These are phyloP conservation scores for Chydorus sphaericus DNA, from an alignment of 2,888 invertebrate genomes.

Conservation along the genomic window DNA sequence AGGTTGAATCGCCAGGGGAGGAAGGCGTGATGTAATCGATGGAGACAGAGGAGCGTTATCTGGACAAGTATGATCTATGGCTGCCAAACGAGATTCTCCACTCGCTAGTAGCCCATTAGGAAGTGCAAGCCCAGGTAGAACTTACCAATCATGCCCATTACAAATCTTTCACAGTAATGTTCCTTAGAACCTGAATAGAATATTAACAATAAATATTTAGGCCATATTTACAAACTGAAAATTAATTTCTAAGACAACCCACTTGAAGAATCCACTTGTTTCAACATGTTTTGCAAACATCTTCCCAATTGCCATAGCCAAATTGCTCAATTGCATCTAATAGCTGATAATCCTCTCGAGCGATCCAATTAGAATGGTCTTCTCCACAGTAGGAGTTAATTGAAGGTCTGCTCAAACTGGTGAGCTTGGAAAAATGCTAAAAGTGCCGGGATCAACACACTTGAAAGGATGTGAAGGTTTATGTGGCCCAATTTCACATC, in stretches of 20 bases:
- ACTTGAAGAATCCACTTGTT: conserved; percentile 77
- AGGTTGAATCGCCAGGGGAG: conserved; percentile 60
- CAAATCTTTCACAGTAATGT: conserved; percentile 73
- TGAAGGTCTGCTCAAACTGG: conserved; percentile 44
- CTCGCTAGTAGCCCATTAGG: conserved; percentile 16
- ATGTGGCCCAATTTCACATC: conserved; percentile 84
- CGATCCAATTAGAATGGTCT: conserved; percentile 47
- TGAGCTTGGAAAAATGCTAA: conserved; percentile 40
- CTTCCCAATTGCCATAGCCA: conserved; percentile 93
- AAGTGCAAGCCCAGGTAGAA: conserved; percentile 67
- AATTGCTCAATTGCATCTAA: conserved; percentile 87
- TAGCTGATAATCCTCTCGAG: conserved; percentile 73
- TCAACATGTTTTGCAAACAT: conserved; percentile 80
- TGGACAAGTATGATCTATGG: conserved; percentile 24
- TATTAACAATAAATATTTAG: conserved; percentile 1
- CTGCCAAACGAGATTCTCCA: conserved; percentile 51
- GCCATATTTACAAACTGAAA: background rate
- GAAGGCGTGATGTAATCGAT: conserved; percentile 50
- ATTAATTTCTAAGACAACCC: conserved; percentile 19
- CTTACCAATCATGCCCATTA: conserved; percentile 79
- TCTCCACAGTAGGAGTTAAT: too few species aligned
- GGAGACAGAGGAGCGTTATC: conserved; percentile 51
- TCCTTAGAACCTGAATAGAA: conserved; percentile 62
- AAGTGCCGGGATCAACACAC: conserved; percentile 43
- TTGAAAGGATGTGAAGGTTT: conserved; percentile 55